phyloP scores from a whole-genome alignment of 1,140 invertebrate species.

The Telenomus remus region DNA sequence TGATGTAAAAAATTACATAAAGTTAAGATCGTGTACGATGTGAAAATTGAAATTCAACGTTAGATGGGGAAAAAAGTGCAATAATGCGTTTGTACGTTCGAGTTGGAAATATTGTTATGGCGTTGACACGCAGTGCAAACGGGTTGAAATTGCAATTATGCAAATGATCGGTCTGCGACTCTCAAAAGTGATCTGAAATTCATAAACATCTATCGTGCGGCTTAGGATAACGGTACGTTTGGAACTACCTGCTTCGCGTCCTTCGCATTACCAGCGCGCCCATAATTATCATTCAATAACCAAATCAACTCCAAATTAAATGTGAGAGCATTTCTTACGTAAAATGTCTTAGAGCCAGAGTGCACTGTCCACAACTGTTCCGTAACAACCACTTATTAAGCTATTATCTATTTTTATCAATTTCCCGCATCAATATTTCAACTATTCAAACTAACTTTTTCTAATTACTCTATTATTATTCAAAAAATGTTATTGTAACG shows the following conservation, averaged over 20 bases:
- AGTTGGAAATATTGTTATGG: neutral
- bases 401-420: neutral
- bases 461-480: no score
- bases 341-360: conserved; percentile 26
- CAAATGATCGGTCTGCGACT: neutral
- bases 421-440: neutral
- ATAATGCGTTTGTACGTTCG: neutral
- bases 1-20: no score
- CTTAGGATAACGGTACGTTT: conserved; percentile 15
- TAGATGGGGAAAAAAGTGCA: no score
- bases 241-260: conserved; percentile 10
- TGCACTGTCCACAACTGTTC: neutral
- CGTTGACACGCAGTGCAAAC: neutral
- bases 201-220: conserved; percentile 3
- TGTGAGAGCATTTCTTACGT: conserved; percentile 39
- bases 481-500: no score
- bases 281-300: conserved; percentile 45
- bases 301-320: conserved; percentile 34
- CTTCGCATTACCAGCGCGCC: conserved; percentile 20
- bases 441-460: neutral
- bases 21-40: no score
- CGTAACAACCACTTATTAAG: neutral
- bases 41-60: no score
- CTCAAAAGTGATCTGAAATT: conserved; percentile 7
- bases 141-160: neutral